A percentile compares a stretch with the other conserved stretches of the same genome.
These are phyloP conservation scores for Pleuronectes platessa DNA, from an alignment of 2,113 vertebrate species.

Conservation along the genomic window DNA sequence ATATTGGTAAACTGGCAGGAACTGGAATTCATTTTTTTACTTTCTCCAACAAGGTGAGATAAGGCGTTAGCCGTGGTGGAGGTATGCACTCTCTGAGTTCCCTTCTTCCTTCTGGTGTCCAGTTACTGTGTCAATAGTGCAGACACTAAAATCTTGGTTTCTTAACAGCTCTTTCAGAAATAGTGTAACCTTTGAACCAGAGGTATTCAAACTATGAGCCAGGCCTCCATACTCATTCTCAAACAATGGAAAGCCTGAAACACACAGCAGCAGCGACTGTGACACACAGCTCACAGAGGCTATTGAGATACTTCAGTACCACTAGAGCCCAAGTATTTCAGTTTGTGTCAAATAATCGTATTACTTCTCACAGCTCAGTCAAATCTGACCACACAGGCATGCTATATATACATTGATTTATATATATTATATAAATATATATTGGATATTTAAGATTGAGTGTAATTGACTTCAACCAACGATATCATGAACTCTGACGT, in stretches of 20 bases:
- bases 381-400: background rate
- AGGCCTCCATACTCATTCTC: background rate
- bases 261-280: too few relatives aligned
- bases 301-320: background rate
- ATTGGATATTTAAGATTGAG: background rate
- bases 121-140: conserved; percentile 7
- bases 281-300: too few relatives aligned
- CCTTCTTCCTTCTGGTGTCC: background rate
- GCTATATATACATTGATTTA: background rate
- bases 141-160: background rate
- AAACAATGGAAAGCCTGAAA: too few relatives aligned
- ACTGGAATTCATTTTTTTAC: background rate
- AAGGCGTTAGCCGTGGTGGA: too few relatives aligned
- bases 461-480: background rate
- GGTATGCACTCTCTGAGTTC: too few relatives aligned
- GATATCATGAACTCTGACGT: background rate
- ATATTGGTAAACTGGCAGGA: background rate
- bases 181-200: background rate
- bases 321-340: background rate
- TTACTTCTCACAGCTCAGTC: background rate
- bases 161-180: background rate
- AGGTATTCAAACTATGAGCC: background rate
- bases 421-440: too few relatives aligned
- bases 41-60: too few relatives aligned
- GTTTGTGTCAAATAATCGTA: background rate